Conservation (phyloP, 2,888 invertebrate species). For the Synanthedon myopaeformis region DNA sequence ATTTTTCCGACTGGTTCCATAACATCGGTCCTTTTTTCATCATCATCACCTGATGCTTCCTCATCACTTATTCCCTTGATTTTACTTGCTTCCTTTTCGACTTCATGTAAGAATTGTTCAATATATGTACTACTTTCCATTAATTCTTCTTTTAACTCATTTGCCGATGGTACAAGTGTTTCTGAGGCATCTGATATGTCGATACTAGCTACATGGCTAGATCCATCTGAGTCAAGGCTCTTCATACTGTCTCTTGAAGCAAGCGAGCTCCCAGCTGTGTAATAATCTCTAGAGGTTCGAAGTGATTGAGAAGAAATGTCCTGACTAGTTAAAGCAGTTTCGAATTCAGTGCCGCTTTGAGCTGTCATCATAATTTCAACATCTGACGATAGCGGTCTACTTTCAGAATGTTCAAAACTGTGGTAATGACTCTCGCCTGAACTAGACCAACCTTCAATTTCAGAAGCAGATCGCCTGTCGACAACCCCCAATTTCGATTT, state of each 20-base stretch:
- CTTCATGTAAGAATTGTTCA: slow-evolving; percentile 61
- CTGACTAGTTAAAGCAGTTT: slow-evolving; percentile 84
- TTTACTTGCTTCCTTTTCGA: slow-evolving; percentile 36
- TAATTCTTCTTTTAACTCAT: slow-evolving; percentile 82
- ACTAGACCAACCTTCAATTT: slow-evolving; percentile 85
- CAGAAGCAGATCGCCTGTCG: slow-evolving; percentile 81
- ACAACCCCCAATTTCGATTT: slow-evolving; percentile 58
- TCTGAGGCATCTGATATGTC: slow-evolving; percentile 94
- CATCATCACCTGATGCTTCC: slow-evolving; percentile 69
- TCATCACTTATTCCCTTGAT: slow-evolving; percentile 64
- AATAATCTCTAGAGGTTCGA: slow-evolving; percentile 86
- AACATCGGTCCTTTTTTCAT: slow-evolving; percentile 57
- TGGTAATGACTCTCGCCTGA: slow-evolving; percentile 91
- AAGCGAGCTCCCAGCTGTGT: slow-evolving; percentile 87
- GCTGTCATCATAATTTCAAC: slow-evolving; percentile 83
- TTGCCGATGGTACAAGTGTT: slow-evolving; percentile 90
- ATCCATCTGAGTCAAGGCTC: slow-evolving; percentile 89
- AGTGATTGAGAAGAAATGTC: slow-evolving; percentile 79
- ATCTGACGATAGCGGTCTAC: slow-evolving; percentile 88
- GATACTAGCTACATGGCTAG: slow-evolving; percentile 88
- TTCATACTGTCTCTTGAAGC: slow-evolving; percentile 92
- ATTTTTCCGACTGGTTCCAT: slow-evolving; percentile 77
- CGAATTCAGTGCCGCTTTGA: slow-evolving; percentile 86
- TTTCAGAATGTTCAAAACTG: slow-evolving; percentile 85
- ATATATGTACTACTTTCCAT: slow-evolving; percentile 73